Evolutionary conservation across 1,140 invertebrate genomes (phyloP).

Genomic region (Dolichoris vasculosae): DNA sequence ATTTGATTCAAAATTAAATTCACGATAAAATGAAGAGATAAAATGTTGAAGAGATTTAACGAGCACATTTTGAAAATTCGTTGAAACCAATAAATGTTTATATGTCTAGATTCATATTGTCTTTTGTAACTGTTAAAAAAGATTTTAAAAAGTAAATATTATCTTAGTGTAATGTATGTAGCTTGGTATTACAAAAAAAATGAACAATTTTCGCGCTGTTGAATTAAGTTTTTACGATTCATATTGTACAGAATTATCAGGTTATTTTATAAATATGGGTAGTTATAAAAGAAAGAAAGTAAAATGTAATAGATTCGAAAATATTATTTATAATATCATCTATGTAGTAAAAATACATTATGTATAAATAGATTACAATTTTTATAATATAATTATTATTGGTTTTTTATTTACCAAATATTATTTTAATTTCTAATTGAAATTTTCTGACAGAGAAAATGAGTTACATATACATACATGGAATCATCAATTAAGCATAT

Average conservation of each 20-base stretch:
- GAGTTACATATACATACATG: no score
- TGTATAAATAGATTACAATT: not conserved
- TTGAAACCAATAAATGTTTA: not conserved
- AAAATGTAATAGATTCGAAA: not conserved
- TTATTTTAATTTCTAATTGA: no score
- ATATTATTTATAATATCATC: not conserved
- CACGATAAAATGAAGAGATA: not conserved
- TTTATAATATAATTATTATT: not conserved
- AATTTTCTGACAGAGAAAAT: no score
- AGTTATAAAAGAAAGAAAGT: slow-evolving; percentile 3
- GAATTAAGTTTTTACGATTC: slow-evolving; percentile 18
- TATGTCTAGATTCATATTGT: not conserved
- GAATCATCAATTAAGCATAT: no score
- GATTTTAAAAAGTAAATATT: not conserved
- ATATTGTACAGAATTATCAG: slow-evolving; percentile 36
- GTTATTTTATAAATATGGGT: not conserved
- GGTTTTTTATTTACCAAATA: not conserved
- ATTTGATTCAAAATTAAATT: not conserved
- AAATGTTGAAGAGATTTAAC: not conserved
- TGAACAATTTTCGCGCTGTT: slow-evolving; percentile 7
- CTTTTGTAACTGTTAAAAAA: not conserved
- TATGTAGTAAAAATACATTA: not conserved
- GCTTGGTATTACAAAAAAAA: not conserved
- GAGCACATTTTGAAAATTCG: slow-evolving; percentile 20
- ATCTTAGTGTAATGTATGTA: not conserved